phyloP scores from a whole-genome alignment of 2,888 invertebrate genomes.

The Electrophaes corylata region DNA sequence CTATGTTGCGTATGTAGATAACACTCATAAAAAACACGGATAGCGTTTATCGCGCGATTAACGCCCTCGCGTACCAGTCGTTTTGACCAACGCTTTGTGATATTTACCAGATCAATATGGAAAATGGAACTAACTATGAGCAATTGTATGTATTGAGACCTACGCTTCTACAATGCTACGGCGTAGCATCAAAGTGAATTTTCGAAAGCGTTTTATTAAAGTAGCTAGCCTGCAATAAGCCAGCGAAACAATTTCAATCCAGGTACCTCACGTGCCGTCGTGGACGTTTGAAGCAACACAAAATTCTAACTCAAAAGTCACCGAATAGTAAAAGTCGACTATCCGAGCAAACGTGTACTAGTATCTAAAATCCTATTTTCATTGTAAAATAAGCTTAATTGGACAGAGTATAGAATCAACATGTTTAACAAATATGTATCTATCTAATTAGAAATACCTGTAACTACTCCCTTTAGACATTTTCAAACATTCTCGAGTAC shows the following conservation, averaged over 20 bases:
- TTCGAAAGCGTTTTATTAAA: conserved; percentile 2
- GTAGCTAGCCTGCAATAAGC: conserved; percentile 20
- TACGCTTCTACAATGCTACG: conserved; percentile 7
- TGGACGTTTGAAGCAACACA: conserved; percentile 23
- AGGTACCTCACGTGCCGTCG: conserved; percentile 19
- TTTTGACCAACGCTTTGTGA: too few species aligned
- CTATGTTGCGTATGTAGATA: too few species aligned
- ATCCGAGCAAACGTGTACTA: conserved; percentile 5
- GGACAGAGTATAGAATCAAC: neutral
- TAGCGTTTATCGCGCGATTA: too few species aligned
- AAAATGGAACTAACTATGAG: too few species aligned
- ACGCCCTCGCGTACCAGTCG: too few species aligned
- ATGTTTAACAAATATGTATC: neutral
- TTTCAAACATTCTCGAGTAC: too few species aligned
- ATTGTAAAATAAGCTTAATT: neutral
- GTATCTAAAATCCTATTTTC: neutral
- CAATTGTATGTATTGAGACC: neutral
- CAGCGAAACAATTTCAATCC: conserved; percentile 31
- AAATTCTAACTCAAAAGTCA: conserved; percentile 31
- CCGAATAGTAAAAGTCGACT: conserved; percentile 5
- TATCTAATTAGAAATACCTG: too few species aligned
- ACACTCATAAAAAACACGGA: too few species aligned
- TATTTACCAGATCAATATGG: too few species aligned
- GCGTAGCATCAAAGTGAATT: conserved; percentile 1
- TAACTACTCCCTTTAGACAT: too few species aligned